These are phyloP conservation scores for Callaeas wilsoni DNA, from an alignment of 2,113 vertebrate species.

Conservation along the genomic window DNA sequence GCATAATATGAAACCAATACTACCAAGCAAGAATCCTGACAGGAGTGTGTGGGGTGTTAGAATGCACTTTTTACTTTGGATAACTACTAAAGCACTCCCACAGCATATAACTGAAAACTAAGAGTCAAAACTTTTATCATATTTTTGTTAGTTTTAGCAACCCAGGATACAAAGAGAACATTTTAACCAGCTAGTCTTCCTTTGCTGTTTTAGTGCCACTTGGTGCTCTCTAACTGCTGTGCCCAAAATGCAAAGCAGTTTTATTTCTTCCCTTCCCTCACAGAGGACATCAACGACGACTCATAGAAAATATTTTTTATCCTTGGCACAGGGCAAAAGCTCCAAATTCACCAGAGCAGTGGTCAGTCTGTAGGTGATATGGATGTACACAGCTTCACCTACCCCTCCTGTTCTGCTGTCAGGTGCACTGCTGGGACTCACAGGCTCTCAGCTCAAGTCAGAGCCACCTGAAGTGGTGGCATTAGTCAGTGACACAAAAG, in stretches of 20 bases:
- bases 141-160: constrained; percentile 13
- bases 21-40: neutral
- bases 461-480: neutral
- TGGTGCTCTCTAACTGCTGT: neutral
- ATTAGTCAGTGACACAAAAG: neutral
- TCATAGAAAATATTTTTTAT: neutral
- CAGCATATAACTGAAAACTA: neutral
- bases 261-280: neutral
- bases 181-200: neutral
- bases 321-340: neutral
- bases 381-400: neutral
- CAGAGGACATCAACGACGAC: neutral
- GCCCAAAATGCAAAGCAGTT: neutral
- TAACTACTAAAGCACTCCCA: neutral
- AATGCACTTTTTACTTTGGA: neutral
- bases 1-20: neutral
- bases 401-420: neutral
- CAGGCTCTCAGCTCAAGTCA: neutral
- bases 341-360: neutral
- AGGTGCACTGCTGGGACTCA: neutral
- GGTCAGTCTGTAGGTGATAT: neutral
- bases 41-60: neutral
- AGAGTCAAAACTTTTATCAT: neutral
- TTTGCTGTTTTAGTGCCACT: neutral
- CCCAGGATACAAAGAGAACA: neutral